phyloP scores from a whole-genome alignment of 1,140 invertebrate genomes.

The Himalopsyche phryganea region DNA sequence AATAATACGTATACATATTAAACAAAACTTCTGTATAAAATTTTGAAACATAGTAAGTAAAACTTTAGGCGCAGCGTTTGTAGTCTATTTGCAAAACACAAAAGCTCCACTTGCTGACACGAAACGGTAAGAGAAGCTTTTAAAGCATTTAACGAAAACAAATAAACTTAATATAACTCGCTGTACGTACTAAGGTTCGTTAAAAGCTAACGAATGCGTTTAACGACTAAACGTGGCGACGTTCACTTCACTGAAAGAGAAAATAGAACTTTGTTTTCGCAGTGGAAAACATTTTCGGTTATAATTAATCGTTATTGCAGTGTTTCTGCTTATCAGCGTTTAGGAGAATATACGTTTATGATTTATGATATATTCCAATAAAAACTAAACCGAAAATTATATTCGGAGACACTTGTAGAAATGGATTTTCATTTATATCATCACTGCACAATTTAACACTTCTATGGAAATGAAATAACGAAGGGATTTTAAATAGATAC shows the following conservation, averaged over 20 bases:
- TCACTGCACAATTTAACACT: too few relatives aligned
- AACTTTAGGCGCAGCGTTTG: background rate
- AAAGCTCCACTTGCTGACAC: slow-evolving; percentile 1
- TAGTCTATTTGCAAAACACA: slow-evolving; percentile 1
- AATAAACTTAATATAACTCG: slow-evolving; percentile 9
- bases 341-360: too few relatives aligned
- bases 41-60: too few relatives aligned
- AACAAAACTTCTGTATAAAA: too few relatives aligned
- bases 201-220: slow-evolving; percentile 25
- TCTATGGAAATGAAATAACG: too few relatives aligned
- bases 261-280: too few relatives aligned
- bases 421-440: too few relatives aligned
- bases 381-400: too few relatives aligned
- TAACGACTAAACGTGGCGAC: slow-evolving; percentile 6
- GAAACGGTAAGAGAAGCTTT: background rate
- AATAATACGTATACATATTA: too few relatives aligned
- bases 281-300: slow-evolving; percentile 11
- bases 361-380: too few relatives aligned
- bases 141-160: slow-evolving; percentile 11
- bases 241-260: background rate
- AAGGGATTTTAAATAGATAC: too few relatives aligned
- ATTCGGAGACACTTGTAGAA: too few relatives aligned
- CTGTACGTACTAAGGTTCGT: slow-evolving; percentile 6
- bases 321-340: background rate
- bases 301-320: slow-evolving; percentile 14